phyloP scores from a whole-genome alignment of 2,113 vertebrate species.

The Sorex fumeus region DNA sequence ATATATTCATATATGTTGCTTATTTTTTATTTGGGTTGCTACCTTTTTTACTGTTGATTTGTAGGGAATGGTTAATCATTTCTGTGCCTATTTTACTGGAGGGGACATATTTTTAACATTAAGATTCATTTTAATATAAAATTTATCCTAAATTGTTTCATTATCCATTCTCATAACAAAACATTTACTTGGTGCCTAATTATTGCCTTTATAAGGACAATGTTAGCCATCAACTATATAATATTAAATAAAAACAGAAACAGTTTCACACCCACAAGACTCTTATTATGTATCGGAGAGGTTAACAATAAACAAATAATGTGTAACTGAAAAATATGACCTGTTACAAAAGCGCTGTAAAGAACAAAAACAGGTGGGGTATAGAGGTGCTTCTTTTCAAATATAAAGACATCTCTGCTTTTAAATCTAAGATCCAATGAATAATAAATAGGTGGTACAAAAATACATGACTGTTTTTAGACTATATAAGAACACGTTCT shows the following conservation, averaged over 20 bases:
- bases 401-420: neutral
- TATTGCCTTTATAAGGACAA: neutral
- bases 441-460: neutral
- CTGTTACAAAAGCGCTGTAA: neutral
- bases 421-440: neutral
- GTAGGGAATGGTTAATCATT: neutral
- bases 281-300: neutral
- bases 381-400: neutral
- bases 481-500: neutral
- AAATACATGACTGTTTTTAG: neutral
- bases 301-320: neutral
- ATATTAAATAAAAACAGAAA: neutral
- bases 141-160: neutral
- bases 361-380: neutral
- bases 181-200: neutral
- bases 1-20: neutral
- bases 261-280: neutral
- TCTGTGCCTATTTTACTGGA: neutral
- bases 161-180: neutral
- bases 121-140: slow-evolving; percentile 23
- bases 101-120: neutral
- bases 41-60: neutral
- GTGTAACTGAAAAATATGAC: neutral
- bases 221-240: neutral
- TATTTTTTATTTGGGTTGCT: neutral